A percentile compares a stretch with the other conserved stretches of the same genome.
These are phyloP conservation scores for Diorhabda sublineata DNA, from an alignment of 1,140 invertebrate genomes.

Conservation along the genomic window DNA sequence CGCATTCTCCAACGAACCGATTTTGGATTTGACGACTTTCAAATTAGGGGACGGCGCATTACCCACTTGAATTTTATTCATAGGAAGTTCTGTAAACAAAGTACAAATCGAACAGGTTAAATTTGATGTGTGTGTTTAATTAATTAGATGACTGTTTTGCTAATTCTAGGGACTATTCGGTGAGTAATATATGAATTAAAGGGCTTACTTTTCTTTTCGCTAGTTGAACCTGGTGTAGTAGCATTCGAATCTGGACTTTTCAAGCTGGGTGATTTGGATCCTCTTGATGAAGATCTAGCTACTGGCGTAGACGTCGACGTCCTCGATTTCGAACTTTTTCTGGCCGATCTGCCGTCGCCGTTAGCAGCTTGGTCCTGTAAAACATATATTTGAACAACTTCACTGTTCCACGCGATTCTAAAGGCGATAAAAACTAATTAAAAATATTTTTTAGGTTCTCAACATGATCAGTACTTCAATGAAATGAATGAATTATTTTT, in stretches of 20 bases:
- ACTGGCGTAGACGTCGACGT: slow-evolving; percentile 54
- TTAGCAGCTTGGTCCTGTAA: slow-evolving; percentile 53
- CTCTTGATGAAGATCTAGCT: slow-evolving; percentile 54
- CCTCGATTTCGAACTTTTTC: slow-evolving; percentile 51
- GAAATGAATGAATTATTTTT: no score
- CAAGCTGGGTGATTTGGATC: slow-evolving; percentile 54
- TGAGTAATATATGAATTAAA: no score
- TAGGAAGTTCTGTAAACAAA: slow-evolving; percentile 67
- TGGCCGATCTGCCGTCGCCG: slow-evolving; percentile 59
- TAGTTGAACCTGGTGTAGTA: slow-evolving; percentile 48
- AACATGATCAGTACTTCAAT: no score
- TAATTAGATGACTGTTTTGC: no score
- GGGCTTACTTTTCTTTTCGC: slow-evolving; percentile 72
- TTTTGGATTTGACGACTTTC: slow-evolving; percentile 87
- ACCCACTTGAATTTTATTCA: slow-evolving; percentile 91
- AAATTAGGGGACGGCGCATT: slow-evolving; percentile 85
- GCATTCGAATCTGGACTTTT: slow-evolving; percentile 63
- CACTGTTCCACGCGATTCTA: no score
- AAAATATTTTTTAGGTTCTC: no score
- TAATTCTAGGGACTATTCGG: no score
- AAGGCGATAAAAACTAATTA: no score
- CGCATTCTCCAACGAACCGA: slow-evolving; percentile 90
- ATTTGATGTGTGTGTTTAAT: no score
- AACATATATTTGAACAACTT: no score
- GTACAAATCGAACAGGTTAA: no score